Evolutionary conservation across 2,113 vertebrate species (phyloP).

Genomic region (Erythrocercus mccallii): DNA sequence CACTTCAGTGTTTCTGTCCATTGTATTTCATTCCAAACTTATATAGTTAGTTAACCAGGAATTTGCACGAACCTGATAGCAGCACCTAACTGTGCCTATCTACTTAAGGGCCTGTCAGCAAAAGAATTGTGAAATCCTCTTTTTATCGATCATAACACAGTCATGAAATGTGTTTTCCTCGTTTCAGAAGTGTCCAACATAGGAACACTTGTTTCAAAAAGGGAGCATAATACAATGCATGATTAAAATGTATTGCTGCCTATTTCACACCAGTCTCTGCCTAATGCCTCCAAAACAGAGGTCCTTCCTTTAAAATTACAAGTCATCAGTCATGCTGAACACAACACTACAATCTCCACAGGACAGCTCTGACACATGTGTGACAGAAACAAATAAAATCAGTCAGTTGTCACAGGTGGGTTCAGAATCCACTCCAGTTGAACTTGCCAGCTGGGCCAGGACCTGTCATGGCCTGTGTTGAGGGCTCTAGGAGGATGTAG

Average conservation of each 20-base stretch:
- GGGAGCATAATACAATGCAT: background rate
- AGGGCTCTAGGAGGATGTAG: background rate
- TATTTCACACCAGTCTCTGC: background rate
- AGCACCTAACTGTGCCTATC: background rate
- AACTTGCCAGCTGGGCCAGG: background rate
- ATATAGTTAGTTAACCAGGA: slow-evolving; percentile 6
- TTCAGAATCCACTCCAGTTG: background rate
- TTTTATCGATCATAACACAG: slow-evolving; percentile 11
- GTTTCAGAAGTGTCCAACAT: background rate
- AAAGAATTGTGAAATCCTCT: background rate
- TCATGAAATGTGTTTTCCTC: slow-evolving; percentile 2
- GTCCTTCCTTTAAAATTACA: background rate
- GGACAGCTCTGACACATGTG: accelerated
- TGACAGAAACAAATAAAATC: background rate
- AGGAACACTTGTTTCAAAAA: background rate
- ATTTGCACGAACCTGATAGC: background rate
- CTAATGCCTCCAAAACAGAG: background rate
- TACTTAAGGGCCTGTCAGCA: background rate
- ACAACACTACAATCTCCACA: background rate
- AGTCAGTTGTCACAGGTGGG: background rate
- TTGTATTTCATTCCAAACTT: background rate
- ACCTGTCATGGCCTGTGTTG: accelerated
- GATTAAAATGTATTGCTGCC: background rate
- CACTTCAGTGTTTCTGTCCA: background rate
- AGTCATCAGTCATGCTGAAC: background rate